A percentile compares a stretch with the other conserved stretches of the same genome.
phyloP scores from a whole-genome alignment of 2,113 vertebrate genomes.

The Peromyscus californicus region DNA sequence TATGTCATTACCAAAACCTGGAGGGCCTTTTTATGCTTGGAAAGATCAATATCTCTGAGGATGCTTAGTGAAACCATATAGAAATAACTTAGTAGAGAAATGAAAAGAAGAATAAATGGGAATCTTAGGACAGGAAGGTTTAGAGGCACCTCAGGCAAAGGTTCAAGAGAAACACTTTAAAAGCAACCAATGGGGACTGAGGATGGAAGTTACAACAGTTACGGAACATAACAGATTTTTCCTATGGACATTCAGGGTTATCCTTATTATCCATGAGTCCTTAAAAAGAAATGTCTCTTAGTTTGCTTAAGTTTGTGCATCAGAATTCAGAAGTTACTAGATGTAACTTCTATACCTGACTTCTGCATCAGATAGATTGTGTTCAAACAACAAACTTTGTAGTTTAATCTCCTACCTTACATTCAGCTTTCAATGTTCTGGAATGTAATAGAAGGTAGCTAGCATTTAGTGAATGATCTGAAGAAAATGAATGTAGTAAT shows the following conservation, averaged over 20 bases:
- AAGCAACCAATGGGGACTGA: neutral
- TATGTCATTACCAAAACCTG: neutral
- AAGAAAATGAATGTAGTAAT: neutral
- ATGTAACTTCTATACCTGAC: neutral
- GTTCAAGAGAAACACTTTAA: neutral
- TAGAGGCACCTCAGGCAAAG: neutral
- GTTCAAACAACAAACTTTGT: neutral
- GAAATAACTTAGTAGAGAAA: neutral
- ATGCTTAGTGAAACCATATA: conserved; percentile 28
- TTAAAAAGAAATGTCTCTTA: neutral
- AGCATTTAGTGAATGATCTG: neutral
- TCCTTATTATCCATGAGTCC: neutral
- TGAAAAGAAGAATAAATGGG: neutral
- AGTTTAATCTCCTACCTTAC: neutral
- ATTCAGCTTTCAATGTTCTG: neutral
- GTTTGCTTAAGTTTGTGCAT: neutral
- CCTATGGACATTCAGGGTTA: neutral
- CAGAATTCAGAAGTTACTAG: neutral
- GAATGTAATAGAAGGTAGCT: neutral
- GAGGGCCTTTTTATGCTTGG: neutral
- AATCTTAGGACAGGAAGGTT: neutral
- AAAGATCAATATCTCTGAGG: neutral
- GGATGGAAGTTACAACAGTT: neutral
- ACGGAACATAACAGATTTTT: neutral
- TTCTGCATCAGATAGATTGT: accelerated